phyloP scores from a whole-genome alignment of 2,113 vertebrate genomes.

The Erythrocebus patas region DNA sequence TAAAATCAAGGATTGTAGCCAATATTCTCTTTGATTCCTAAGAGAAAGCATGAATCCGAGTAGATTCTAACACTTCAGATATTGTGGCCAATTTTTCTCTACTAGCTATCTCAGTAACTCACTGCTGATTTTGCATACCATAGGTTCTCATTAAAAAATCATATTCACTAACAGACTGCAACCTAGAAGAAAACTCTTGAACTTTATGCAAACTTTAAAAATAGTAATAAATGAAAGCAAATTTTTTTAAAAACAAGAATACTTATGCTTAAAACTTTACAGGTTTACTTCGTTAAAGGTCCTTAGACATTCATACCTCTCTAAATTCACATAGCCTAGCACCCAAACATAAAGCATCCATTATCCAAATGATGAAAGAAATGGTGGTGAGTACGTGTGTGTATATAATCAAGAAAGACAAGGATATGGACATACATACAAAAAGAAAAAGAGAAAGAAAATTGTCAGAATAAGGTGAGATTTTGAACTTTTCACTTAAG shows the following conservation, averaged over 20 bases:
- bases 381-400: neutral
- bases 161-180: neutral
- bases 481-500: neutral
- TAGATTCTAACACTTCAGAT: neutral
- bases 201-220: neutral
- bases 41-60: neutral
- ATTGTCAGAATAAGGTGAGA: neutral
- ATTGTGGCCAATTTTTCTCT: neutral
- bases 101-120: neutral
- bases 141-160: neutral
- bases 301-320: neutral
- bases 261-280: neutral
- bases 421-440: neutral
- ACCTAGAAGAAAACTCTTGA: neutral
- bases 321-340: neutral
- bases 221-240: neutral
- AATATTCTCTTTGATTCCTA: neutral
- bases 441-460: neutral
- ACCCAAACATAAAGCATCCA: neutral
- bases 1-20: neutral
- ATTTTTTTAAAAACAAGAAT: neutral
- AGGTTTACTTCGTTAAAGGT: neutral
- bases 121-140: neutral
- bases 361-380: neutral
- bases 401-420: neutral